Evolutionary conservation across 1,140 invertebrate species (phyloP), one percentile per base, ranked within the genome.

Genomic region (Drosophila murphyi): DNA sequence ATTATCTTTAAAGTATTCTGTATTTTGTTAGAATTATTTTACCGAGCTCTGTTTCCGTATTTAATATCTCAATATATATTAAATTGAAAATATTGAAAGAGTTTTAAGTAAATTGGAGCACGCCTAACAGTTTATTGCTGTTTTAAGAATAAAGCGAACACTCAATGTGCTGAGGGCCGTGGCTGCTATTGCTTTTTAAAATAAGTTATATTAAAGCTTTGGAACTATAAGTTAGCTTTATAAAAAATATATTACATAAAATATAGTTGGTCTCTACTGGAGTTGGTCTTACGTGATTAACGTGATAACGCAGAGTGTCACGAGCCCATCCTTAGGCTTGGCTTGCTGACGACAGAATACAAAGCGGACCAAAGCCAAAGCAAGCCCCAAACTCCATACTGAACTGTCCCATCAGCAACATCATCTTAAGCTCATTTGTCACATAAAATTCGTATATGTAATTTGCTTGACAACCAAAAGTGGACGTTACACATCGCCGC

Each of bases 391-490:
- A 45, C 41, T 4, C 60, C 39, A 60, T 45, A 73, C 72, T 32
- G 61, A 85, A 78, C 78, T 77, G 76, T 70, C 73, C 80, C 85
- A 70, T 83, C 85, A 83, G 69, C 72, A 70, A 77, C 82, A 83
- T 68, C 73, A 89, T 89, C 83, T 89, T 83, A 89, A 83, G 78
- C 85, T 88, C 80, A 88, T 88, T 88, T 88, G 85, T 88, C 85
- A 88, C 85, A 88, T 89, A 89, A 88, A 89, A 89, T 83, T 88
- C 85, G 85, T 89, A 89, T 85, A 88, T 89, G 83, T 88, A 89
- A 88, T 88, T 88, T 88, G 85, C 85, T 88, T 88, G 85, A 85
- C 85, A 89, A 76, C 85, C 85, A 88, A 88, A 88, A 88, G 85
- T 88, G 85, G 83, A 87, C 76, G 85, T 83, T 85, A 88, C 85